Evolutionary conservation across 2,888 invertebrate genomes (phyloP).

Genomic region (Thymelicus sylvestris): DNA sequence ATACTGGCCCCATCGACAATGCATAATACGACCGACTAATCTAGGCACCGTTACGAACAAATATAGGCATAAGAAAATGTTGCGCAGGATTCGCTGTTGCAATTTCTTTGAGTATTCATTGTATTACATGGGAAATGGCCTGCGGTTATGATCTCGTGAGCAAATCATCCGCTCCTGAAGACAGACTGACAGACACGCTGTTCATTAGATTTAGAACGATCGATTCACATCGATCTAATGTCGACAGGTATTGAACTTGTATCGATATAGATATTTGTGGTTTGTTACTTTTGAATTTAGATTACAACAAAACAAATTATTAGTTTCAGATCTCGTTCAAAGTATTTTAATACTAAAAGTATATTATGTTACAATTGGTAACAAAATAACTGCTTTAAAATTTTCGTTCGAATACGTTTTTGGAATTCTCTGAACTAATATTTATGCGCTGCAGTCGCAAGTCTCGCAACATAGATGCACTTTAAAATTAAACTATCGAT

Average conservation of each 20-base stretch:
- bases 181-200: slow-evolving; percentile 29
- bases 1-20: slow-evolving; percentile 41
- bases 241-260: not conserved
- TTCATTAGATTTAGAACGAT: slow-evolving; percentile 16
- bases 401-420: no score
- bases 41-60: slow-evolving; percentile 48
- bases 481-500: no score
- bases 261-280: not conserved
- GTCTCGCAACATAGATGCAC: no score
- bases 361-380: no score
- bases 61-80: slow-evolving; percentile 45
- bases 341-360: no score
- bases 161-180: slow-evolving; percentile 32
- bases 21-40: slow-evolving; percentile 45
- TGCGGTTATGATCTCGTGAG: slow-evolving; percentile 38
- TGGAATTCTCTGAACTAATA: no score
- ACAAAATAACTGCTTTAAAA: no score
- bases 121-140: slow-evolving; percentile 40
- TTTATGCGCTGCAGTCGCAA: no score
- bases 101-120: slow-evolving; percentile 45
- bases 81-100: slow-evolving; percentile 44
- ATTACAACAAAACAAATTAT: not conserved
- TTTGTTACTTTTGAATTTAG: not conserved
- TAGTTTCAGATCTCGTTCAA: no score
- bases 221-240: slow-evolving; percentile 12